Evolutionary conservation across 1,140 invertebrate genomes (phyloP), one percentile per base, ranked within the genome.

Genomic region (Drosophila sp.): DNA sequence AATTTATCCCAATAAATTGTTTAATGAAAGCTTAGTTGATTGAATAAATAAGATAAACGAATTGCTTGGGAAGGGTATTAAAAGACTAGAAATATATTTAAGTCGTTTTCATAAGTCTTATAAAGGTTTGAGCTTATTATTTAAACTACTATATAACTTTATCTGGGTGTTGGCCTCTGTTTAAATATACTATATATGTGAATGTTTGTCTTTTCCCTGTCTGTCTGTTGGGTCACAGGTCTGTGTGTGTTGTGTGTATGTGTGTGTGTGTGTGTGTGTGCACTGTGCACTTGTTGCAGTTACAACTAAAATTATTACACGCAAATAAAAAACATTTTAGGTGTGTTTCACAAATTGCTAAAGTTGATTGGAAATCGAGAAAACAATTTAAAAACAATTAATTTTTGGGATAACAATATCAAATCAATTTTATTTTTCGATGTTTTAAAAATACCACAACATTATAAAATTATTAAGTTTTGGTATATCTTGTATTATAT

Each of bases 91-190:
- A 21, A 29, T 27, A 29, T 29, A 29, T 29, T 29, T 29, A 0
- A 36, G 11, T 14, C 1, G 21, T 21, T 21, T 21, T 21, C 21
- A 21, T 21, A 21, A n/a, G n/a, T n/a, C n/a, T n/a, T n/a, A n/a
- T n/a, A n/a, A n/a, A 11, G 34, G 34, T n/a, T 18, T 18, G 18
- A 43, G 41, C 4, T 18, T n/a, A n/a, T n/a, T n/a, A n/a, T n/a
- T 14, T 8, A 43, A 7, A 18, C 4, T 21, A 2, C 21, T 4
- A n/a, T 21, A 21, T 2, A 21, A 21, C 21, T 21, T 4, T 43
- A 18, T 18, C 16, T 16, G 5, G 73, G 78, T 78, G 77, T 41
- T 58, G 77, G 72, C 29, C 27, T 6, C 21, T 29, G 4, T 29
- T 4, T 29, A 29, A 6, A 29, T 73, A 41, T 59, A 9, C n/a